Base-by-base conservation (phyloP, 2,113 vertebrate genomes). In the Lutjanus erythropterus region DNA sequence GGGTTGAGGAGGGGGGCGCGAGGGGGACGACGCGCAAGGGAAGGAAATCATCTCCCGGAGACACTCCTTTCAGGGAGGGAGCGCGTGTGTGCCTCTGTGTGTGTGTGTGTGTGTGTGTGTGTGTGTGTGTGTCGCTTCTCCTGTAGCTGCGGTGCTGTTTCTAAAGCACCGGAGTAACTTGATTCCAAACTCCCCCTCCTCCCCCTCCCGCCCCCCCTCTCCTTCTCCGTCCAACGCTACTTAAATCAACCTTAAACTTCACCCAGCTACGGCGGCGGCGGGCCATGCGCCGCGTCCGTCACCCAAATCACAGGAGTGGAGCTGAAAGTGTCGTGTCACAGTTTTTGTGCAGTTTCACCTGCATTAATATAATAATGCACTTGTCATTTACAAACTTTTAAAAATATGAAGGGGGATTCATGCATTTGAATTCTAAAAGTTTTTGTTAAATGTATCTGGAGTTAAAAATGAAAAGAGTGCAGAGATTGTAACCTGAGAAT, bases 1-100 rank as follows among this genome's bases (percentile, higher is more conserved):
- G n/a, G n/a, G n/a, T n/a, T n/a, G n/a, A n/a, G n/a, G n/a, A n/a
- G 65, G 93, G 91, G 93, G 92, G 56, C 27, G 71, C 78, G 69
- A 86, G 94, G 90, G 90, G 94, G 91, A 93, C 93, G 91, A 94
- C 94, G 59, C 6, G 21, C 73, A 73, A n/a, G 79, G 91, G 92
- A 86, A 92, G 87, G 85, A 94, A 95, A 95, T 95, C 91, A 95
- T 87, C 89, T 91, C 90, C 94, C 87, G 1, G 47, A 74, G 76
- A 88, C 80, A 39, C 58, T n/a, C n/a, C 52, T 72, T 62, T 23
- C 35, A 27, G 42, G n/a, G 55, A 35, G 10, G n/a, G n/a, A n/a
- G n/a, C n/a, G n/a, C 4, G 65, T 19, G 80, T 2, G 65, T 18
- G 47, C n/a, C n/a, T n/a, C n/a, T n/a, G n/a, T n/a, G n/a, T 16